These are phyloP conservation scores for Holacanthella duospinosa DNA, from an alignment of 2,888 invertebrate species.

Conservation along the genomic window DNA sequence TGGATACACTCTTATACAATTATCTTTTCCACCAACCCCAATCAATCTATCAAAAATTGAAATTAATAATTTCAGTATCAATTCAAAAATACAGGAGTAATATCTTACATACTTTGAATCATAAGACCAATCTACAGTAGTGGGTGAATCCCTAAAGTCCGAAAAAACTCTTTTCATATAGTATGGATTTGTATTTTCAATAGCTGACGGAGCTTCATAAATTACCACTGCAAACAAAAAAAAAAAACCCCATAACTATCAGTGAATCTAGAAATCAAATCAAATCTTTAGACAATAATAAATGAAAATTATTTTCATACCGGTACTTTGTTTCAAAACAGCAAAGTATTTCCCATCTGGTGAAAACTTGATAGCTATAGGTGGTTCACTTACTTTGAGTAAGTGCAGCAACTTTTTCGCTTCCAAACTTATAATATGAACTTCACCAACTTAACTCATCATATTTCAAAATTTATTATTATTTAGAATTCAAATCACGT, in stretches of 20 bases:
- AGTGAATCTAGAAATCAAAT: too few relatives aligned
- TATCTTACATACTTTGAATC: conserved; percentile 58
- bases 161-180: conserved; percentile 69
- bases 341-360: conserved; percentile 90
- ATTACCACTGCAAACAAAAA: conserved; percentile 56
- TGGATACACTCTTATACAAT: conserved; percentile 68
- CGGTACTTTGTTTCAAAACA: conserved; percentile 71
- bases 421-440: conserved; percentile 71
- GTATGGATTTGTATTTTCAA: conserved; percentile 80
- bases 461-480: conserved; percentile 18
- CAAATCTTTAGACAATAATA: neutral
- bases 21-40: conserved; percentile 84
- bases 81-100: neutral
- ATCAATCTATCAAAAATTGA: conserved; percentile 49
- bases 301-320: conserved; percentile 42
- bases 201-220: conserved; percentile 72
- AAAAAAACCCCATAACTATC: too few relatives aligned
- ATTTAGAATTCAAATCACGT: conserved; percentile 5
- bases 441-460: conserved; percentile 58
- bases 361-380: conserved; percentile 74
- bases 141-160: conserved; percentile 70
- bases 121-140: conserved; percentile 81
- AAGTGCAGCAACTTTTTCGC: conserved; percentile 72
- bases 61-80: neutral
- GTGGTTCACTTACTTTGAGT: conserved; percentile 67